A percentile compares a stretch with the other conserved stretches of the same genome.
Evolutionary conservation across 2,797 vertebrate genomes (phyloP).

Genomic region (Tragopan temminckii): DNA sequence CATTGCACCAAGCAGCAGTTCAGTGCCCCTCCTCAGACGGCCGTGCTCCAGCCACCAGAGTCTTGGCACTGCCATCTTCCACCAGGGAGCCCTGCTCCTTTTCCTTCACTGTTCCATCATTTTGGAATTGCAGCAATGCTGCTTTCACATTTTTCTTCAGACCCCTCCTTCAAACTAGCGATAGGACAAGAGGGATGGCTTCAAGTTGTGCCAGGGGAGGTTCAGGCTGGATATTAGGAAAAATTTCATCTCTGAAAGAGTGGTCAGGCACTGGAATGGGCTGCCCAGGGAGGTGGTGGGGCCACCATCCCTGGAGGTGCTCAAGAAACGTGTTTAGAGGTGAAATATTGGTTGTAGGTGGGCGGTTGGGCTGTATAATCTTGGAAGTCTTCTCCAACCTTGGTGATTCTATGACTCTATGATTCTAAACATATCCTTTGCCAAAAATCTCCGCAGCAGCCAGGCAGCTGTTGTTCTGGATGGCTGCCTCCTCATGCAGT

Average conservation of each 20-base stretch:
- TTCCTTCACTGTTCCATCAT: not conserved
- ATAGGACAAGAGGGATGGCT: no score
- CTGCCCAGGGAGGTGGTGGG: no score
- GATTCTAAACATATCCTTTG: not conserved
- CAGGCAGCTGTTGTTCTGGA: not conserved
- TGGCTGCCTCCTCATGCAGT: not conserved
- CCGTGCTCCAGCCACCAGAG: not conserved
- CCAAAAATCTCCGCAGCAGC: not conserved
- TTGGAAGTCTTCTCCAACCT: no score
- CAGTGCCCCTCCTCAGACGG: not conserved
- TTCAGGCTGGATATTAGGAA: no score
- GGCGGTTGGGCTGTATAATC: no score
- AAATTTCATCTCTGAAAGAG: no score
- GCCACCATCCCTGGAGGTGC: no score
- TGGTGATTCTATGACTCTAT: no score
- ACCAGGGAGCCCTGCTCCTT: not conserved
- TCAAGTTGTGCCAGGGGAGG: no score
- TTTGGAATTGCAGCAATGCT: fast-evolving
- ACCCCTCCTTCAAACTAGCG: not conserved
- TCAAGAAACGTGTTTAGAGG: no score
- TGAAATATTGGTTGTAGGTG: no score
- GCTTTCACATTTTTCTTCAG: not conserved
- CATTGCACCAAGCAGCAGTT: not conserved
- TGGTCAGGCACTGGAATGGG: no score
- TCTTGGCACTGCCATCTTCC: not conserved